These are phyloP conservation scores for Geodia barretti DNA, from an alignment of 37 sponge, comb jelly and placozoan species.

Conservation along the genomic window DNA sequence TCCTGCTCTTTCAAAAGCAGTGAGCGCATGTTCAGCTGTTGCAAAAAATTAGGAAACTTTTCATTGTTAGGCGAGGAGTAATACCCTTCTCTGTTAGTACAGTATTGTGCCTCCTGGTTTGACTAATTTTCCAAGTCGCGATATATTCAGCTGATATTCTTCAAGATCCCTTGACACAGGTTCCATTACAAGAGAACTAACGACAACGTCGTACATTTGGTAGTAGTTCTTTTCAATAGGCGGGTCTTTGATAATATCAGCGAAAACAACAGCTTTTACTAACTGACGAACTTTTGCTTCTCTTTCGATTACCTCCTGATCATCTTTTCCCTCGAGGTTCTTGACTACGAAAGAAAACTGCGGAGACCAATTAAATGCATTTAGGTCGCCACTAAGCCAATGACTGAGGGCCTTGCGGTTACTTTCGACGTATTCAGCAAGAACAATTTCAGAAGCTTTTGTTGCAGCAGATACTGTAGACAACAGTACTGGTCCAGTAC, in stretches of 20 bases:
- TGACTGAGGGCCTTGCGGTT: slow-evolving; percentile 18
- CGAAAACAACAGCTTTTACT: slow-evolving; percentile 41
- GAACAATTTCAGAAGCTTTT: slow-evolving; percentile 24
- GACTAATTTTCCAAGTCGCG: background rate
- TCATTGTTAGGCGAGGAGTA: too few relatives aligned
- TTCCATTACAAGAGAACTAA: slow-evolving; percentile 1
- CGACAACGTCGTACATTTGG: slow-evolving; percentile 34
- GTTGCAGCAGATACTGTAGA: slow-evolving; percentile 21
- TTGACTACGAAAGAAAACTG: slow-evolving; percentile 32
- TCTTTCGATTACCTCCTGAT: slow-evolving; percentile 15
- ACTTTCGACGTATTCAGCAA: slow-evolving; percentile 29
- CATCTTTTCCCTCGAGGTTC: slow-evolving; percentile 30
- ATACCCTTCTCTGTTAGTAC: too few relatives aligned
- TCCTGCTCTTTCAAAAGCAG: too few relatives aligned
- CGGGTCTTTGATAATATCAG: slow-evolving; percentile 14
- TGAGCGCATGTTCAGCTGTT: too few relatives aligned
- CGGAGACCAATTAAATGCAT: slow-evolving; percentile 19
- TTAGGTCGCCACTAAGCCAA: slow-evolving; percentile 20
- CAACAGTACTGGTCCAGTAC: slow-evolving; percentile 28
- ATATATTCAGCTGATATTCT: background rate
- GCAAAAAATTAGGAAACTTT: too few relatives aligned
- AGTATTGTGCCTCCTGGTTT: slow-evolving; percentile 30
- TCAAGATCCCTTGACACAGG: background rate
- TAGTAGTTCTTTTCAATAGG: slow-evolving; percentile 6
- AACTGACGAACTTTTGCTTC: background rate